Evolutionary conservation across 2,888 invertebrate species (phyloP).

Genomic region (Metellina segmentata): DNA sequence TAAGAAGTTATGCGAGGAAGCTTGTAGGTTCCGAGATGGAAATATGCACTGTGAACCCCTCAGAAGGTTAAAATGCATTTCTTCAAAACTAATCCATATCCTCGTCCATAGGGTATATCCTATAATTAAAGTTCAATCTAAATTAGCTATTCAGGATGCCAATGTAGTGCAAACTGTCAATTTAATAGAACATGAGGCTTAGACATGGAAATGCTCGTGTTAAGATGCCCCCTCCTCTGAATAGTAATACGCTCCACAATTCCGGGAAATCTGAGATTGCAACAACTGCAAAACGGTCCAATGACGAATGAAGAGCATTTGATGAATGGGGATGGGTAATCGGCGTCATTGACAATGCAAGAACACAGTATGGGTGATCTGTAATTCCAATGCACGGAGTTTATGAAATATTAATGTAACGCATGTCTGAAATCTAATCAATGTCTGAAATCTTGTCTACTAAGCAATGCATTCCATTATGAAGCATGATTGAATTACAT

Average conservation of each 20-base stretch:
- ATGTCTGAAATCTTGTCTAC: background rate
- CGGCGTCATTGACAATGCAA: background rate
- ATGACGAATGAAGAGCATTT: slow-evolving; percentile 7
- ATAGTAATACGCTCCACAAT: background rate
- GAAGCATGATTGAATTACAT: background rate
- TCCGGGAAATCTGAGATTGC: background rate
- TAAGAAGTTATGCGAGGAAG: no score
- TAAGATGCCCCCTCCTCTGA: background rate
- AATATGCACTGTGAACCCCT: no score
- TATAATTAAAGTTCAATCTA: no score
- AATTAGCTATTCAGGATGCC: no score
- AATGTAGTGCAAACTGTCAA: no score
- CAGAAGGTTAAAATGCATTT: no score
- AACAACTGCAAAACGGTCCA: background rate
- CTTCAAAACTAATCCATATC: no score
- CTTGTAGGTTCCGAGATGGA: no score
- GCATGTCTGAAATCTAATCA: background rate
- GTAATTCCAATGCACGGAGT: background rate
- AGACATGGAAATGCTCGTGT: background rate
- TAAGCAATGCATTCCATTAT: background rate
- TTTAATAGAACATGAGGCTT: no score
- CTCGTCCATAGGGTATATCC: no score
- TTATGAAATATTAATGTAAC: slow-evolving; percentile 1
- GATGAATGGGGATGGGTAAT: slow-evolving; percentile 4
- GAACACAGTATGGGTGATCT: background rate